Conservation (phyloP, 2,888 invertebrate species). For the Lutraria lutraria region DNA sequence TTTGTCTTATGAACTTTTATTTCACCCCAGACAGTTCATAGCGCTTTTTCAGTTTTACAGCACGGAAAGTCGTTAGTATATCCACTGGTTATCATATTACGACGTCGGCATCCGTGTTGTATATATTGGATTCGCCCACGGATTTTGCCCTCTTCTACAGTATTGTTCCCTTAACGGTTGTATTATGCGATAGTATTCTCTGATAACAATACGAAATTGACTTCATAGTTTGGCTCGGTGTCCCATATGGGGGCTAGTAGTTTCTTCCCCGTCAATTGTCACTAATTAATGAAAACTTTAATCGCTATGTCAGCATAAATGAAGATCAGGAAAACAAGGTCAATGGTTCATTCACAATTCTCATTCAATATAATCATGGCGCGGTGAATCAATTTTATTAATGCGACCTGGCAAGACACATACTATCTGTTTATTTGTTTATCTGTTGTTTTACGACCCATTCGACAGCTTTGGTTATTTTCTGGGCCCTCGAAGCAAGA, state of each 20-base stretch:
- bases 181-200: not conserved
- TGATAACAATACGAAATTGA: not conserved
- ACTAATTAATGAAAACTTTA: slow-evolving; percentile 12
- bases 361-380: too few relatives aligned
- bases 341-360: not conserved
- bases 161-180: not conserved
- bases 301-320: not conserved
- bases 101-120: not conserved
- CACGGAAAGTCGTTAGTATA: too few relatives aligned
- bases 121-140: not conserved
- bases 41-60: too few relatives aligned
- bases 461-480: too few relatives aligned
- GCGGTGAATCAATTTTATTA: too few relatives aligned
- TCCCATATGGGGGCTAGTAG: not conserved
- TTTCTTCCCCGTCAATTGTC: not conserved
- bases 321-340: not conserved
- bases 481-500: too few relatives aligned
- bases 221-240: not conserved
- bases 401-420: too few relatives aligned
- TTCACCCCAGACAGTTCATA: too few relatives aligned
- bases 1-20: too few relatives aligned
- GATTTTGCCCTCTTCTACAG: not conserved
- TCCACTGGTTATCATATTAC: too few relatives aligned
- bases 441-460: too few relatives aligned
- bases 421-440: too few relatives aligned